Evolutionary conservation across 2,113 vertebrate species (phyloP).

Genomic region (western clawed frog (Xenopus tropicalis)): UCB_Xtro_10.0 CM004445.2:32701501-32702000

Average conservation of each 20-base stretch:
- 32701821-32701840: too few relatives aligned
- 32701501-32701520: constrained; percentile 69
- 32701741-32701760: not conserved
- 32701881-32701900: too few relatives aligned
- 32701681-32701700: not conserved
- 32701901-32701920: too few relatives aligned
- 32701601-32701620: constrained; percentile 74
- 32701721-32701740: not conserved
- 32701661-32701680: constrained; percentile 73
- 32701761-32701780: too few relatives aligned
- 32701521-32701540: constrained; percentile 85
- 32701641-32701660: constrained; percentile 90
- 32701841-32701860: too few relatives aligned
- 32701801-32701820: too few relatives aligned
- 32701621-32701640: constrained; percentile 86
- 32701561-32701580: constrained; percentile 81
- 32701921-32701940: too few relatives aligned
- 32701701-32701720: not conserved
- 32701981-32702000: too few relatives aligned
- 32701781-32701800: too few relatives aligned
- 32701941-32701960: too few relatives aligned
- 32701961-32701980: too few relatives aligned
- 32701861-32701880: too few relatives aligned
- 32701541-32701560: constrained; percentile 89
- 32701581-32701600: constrained; percentile 60